Evolutionary conservation across 2,888 invertebrate species (phyloP), one percentile per base, ranked within the genome.

Genomic region (Cetonia aurata): DNA sequence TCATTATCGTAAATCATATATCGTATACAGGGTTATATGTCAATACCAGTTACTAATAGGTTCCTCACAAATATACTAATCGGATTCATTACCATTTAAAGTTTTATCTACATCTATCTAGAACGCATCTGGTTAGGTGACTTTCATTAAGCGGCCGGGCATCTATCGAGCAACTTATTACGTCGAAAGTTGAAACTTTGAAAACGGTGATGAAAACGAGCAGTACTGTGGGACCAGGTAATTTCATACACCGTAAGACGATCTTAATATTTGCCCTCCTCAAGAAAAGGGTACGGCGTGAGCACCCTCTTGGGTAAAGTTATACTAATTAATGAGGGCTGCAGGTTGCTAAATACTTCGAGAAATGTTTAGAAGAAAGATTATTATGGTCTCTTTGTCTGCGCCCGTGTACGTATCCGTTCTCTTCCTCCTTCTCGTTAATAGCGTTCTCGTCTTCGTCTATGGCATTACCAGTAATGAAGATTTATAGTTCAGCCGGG

Each of bases 281-380:
- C 62, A 75, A 75, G 72, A 73, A 73, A 73, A 73, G 75, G 75
- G 67, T 46, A 67, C 56, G 42, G 44, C 56, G 56, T 33, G 67
- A 62, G 79, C 77, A 77, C 80, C 82, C 85, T 82, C 84, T 76
- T 75, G 85, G 83, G 84, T 81, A 79, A 82, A 83, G 83, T 85
- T 84, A 82, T 82, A 82, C 84, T 85, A 85, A 85, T 85, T 85
- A 85, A 85, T 84, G 84, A 80, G 83, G 83, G 83, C 81, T 82
- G 82, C 78, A 81, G 81, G 80, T 82, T 80, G 83, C 83, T 83
- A 82, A 83, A 82, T 82, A 82, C 82, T 79, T 80, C 77, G 79
- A 77, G 79, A 81, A 81, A 81, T 83, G 82, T 83, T 82, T 82
- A 73, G 75, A 76, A 76, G 77, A 77, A 77, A 77, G 76, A 79